phyloP scores from a whole-genome alignment of 2,797 vertebrate species.

The Myotis vivesi region DNA sequence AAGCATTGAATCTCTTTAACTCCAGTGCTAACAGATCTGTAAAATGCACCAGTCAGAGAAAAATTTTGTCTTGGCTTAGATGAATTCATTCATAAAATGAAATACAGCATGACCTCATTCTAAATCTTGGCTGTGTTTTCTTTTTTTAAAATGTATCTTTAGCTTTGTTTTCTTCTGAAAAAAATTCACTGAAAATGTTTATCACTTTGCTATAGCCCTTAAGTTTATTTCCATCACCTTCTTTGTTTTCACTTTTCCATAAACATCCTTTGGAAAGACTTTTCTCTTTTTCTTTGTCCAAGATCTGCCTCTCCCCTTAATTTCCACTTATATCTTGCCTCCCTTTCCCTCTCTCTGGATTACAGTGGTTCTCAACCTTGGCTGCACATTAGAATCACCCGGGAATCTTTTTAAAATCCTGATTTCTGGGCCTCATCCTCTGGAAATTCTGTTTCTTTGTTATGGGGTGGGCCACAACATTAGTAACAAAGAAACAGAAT shows the following conservation, averaged over 20 bases:
- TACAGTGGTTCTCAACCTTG: too few relatives aligned
- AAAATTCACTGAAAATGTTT: not conserved
- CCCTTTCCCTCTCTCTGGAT: not conserved
- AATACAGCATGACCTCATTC: slow-evolving; percentile 9
- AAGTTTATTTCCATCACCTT: not conserved
- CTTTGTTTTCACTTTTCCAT: slow-evolving; percentile 22
- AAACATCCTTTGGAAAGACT: not conserved
- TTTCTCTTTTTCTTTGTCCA: slow-evolving; percentile 12
- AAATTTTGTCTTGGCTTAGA: slow-evolving; percentile 8
- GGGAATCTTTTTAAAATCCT: too few relatives aligned
- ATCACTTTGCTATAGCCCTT: not conserved
- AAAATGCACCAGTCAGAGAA: not conserved
- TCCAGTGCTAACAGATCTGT: slow-evolving; percentile 39
- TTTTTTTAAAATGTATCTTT: not conserved
- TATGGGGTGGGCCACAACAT: too few relatives aligned
- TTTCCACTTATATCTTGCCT: not conserved
- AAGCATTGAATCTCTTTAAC: not conserved
- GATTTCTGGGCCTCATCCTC: too few relatives aligned
- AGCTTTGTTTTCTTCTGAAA: slow-evolving; percentile 24
- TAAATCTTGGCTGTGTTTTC: slow-evolving; percentile 32
- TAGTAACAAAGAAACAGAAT: too few relatives aligned
- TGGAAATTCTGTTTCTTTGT: too few relatives aligned
- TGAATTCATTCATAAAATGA: slow-evolving; percentile 44
- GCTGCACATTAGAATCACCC: too few relatives aligned
- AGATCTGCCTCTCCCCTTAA: not conserved